A percentile compares a stretch with the other conserved stretches of the same genome.
phyloP scores from a whole-genome alignment of 2,888 invertebrate species.

The Tachina grossa region DNA sequence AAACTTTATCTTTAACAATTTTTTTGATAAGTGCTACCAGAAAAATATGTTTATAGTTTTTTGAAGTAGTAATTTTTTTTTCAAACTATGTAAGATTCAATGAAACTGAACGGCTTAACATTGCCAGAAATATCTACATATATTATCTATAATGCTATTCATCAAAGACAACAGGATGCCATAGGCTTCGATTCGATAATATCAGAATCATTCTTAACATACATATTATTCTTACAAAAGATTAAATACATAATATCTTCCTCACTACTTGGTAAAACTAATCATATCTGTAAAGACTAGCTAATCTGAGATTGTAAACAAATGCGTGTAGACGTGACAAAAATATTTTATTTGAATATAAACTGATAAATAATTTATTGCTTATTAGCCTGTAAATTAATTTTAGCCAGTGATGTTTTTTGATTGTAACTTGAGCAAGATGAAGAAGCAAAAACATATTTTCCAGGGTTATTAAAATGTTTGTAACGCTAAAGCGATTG shows the following conservation, averaged over 20 bases:
- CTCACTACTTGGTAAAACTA: slow-evolving; percentile 22
- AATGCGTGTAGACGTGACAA: slow-evolving; percentile 25
- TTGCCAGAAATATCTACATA: too few relatives aligned
- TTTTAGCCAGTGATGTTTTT: slow-evolving; percentile 44
- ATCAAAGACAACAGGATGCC: too few relatives aligned
- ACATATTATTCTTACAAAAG: not conserved
- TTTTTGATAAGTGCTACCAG: too few relatives aligned
- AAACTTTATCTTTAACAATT: too few relatives aligned
- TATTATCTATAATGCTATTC: too few relatives aligned
- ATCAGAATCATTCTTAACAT: not conserved
- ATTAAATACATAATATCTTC: slow-evolving; percentile 10
- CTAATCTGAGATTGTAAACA: not conserved
- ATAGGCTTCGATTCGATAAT: not conserved
- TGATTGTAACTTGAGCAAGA: not conserved
- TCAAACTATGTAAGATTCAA: too few relatives aligned
- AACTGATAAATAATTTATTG: slow-evolving; percentile 9
- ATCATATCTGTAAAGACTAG: not conserved
- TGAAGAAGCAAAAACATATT: not conserved
- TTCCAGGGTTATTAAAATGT: slow-evolving; percentile 9
- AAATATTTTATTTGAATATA: slow-evolving; percentile 24
- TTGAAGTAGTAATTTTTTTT: too few relatives aligned
- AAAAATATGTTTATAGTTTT: too few relatives aligned
- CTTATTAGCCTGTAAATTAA: slow-evolving; percentile 14
- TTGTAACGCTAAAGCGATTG: slow-evolving; percentile 14
- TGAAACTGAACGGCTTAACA: too few relatives aligned